Evolutionary conservation across 2,888 invertebrate species (phyloP).

Genomic region (Agrochola macilenta): DNA sequence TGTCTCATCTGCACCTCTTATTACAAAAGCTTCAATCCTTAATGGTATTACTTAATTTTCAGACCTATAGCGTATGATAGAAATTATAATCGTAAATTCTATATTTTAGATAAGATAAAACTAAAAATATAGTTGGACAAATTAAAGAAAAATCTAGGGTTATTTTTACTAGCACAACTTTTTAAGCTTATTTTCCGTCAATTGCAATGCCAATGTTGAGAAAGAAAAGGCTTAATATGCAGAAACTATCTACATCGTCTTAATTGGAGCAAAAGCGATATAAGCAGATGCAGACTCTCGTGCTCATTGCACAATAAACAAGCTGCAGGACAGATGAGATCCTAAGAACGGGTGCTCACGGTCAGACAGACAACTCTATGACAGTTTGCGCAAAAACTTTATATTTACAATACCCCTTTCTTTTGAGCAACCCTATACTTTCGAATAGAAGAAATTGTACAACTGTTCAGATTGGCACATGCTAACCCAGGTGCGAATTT

Average conservation of each 20-base stretch:
- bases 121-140: too few species aligned
- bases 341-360: slow-evolving; percentile 57
- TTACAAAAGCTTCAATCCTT: not conserved
- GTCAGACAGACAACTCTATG: slow-evolving; percentile 72
- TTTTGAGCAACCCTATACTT: slow-evolving; percentile 79
- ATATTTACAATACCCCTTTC: slow-evolving; percentile 78
- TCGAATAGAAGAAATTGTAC: slow-evolving; percentile 56
- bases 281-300: slow-evolving; percentile 57
- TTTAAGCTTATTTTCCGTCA: not conserved
- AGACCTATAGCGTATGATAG: too few species aligned
- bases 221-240: not conserved
- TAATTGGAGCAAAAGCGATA: slow-evolving; percentile 29
- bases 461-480: slow-evolving; percentile 69
- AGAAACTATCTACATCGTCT: not conserved
- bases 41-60: not conserved
- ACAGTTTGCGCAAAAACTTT: slow-evolving; percentile 77
- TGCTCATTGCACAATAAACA: slow-evolving; percentile 69
- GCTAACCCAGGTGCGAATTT: slow-evolving; percentile 76
- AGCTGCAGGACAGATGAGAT: slow-evolving; percentile 72
- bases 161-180: too few species aligned
- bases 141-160: not conserved
- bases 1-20: not conserved
- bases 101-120: not conserved
- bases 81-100: not conserved
- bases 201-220: not conserved